These are phyloP conservation scores for Autographa gamma DNA, from an alignment of 2,888 invertebrate genomes.

Conservation along the genomic window DNA sequence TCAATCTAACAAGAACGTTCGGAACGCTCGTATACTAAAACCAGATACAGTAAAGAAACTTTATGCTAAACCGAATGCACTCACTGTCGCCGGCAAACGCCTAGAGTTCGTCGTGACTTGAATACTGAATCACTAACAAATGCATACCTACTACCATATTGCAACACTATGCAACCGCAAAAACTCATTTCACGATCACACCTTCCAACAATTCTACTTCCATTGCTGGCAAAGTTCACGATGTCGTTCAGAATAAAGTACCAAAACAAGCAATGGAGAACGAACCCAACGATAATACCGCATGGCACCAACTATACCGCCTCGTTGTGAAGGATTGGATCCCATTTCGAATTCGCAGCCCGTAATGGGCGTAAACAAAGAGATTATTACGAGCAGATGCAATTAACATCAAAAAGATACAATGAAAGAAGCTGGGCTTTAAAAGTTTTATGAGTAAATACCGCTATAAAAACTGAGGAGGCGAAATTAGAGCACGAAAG, in stretches of 20 bases:
- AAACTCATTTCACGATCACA: conserved; percentile 37
- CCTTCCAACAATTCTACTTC: conserved; percentile 16
- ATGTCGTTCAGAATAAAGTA: accelerated
- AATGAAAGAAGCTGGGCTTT: conserved; percentile 53
- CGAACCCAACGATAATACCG: background rate
- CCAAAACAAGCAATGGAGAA: conserved; percentile 25
- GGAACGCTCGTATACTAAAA: conserved; percentile 60
- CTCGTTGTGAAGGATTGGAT: conserved; percentile 52
- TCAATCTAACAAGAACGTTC: conserved; percentile 19
- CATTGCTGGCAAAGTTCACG: conserved; percentile 5
- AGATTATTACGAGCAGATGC: conserved; percentile 64
- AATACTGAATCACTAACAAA: conserved; percentile 72
- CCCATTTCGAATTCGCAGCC: conserved; percentile 64
- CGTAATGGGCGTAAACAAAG: conserved; percentile 70
- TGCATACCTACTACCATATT: conserved; percentile 63
- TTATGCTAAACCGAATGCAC: conserved; percentile 78
- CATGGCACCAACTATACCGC: background rate
- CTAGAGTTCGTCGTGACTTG: conserved; percentile 73
- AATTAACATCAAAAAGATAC: conserved; percentile 63
- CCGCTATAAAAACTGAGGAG: conserved; percentile 48
- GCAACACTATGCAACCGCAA: conserved; percentile 49
- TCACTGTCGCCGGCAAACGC: conserved; percentile 71
- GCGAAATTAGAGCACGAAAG: conserved; percentile 34
- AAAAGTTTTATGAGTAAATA: conserved; percentile 58
- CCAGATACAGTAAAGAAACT: conserved; percentile 66